Conservation (phyloP, 2,797 vertebrate genomes). For the Dendrocincla tyrannina region DNA sequence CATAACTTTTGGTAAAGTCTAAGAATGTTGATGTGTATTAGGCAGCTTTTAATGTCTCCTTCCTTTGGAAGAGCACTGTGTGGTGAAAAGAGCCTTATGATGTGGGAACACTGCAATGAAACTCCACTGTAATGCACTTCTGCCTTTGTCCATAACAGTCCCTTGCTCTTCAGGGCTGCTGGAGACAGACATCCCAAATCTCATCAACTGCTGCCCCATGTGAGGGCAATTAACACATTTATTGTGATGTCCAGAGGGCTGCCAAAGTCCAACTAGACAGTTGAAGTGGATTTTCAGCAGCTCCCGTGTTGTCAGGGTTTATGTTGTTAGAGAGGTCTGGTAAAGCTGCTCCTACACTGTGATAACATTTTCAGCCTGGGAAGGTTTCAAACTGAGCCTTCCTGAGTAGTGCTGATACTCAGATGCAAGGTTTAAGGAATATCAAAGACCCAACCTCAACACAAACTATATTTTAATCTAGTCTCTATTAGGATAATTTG, state of each 20-base stretch:
- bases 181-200: not conserved
- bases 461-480: not conserved
- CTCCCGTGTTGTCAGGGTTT: not conserved
- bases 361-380: not conserved
- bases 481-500: not conserved
- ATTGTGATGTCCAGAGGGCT: not conserved
- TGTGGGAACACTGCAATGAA: not conserved
- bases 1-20: not conserved
- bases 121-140: not conserved
- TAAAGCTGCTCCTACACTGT: not conserved
- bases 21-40: not conserved
- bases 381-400: not conserved
- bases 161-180: not conserved
- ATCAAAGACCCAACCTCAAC: not conserved
- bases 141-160: not conserved
- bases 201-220: not conserved
- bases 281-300: not conserved
- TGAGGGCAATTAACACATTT: not conserved
- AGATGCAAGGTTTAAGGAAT: fast-evolving
- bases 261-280: not conserved
- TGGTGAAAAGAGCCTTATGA: not conserved
- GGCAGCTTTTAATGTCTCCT: not conserved
- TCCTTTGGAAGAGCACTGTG: not conserved
- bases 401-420: not conserved
- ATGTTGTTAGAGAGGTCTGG: not conserved